Conservation (phyloP, 2,113 vertebrate genomes). For the Cinclus mexicanus region DNA sequence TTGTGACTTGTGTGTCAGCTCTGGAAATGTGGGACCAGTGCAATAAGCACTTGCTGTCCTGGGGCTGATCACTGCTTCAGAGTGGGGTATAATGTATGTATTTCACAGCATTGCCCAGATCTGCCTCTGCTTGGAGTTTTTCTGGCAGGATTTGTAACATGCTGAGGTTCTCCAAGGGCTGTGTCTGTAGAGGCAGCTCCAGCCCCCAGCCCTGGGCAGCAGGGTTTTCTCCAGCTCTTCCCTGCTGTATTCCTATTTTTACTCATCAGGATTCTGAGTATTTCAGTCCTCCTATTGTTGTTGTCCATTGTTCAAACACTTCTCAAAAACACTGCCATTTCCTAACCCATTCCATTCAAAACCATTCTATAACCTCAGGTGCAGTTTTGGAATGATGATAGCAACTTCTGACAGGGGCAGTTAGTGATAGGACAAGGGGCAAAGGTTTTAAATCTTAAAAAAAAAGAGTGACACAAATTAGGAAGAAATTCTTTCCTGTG, state of each 20-base stretch:
- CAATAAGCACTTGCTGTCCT: not conserved
- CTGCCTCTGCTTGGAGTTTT: not conserved
- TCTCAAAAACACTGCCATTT: not conserved
- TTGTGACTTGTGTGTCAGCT: not conserved
- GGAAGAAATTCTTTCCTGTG: not conserved
- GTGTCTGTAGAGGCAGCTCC: not conserved
- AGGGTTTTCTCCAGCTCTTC: not conserved
- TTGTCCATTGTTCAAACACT: not conserved
- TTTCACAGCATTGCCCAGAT: not conserved
- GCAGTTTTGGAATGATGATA: not conserved
- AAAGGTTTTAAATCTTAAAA: not conserved
- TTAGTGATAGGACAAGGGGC: not conserved
- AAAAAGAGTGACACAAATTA: not conserved
- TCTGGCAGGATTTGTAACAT: not conserved
- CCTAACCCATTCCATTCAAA: not conserved
- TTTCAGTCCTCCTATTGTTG: not conserved
- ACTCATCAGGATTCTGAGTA: not conserved
- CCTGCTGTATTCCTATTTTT: not conserved
- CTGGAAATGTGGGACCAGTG: not conserved
- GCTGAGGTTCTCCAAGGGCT: not conserved
- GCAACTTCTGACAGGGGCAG: not conserved
- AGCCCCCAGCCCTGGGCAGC: not conserved
- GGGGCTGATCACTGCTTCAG: not conserved
- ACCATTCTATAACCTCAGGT: not conserved
- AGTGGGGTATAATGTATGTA: not conserved